phyloP scores from a whole-genome alignment of 2,113 vertebrate species.

The Myotis brandtii region DNA sequence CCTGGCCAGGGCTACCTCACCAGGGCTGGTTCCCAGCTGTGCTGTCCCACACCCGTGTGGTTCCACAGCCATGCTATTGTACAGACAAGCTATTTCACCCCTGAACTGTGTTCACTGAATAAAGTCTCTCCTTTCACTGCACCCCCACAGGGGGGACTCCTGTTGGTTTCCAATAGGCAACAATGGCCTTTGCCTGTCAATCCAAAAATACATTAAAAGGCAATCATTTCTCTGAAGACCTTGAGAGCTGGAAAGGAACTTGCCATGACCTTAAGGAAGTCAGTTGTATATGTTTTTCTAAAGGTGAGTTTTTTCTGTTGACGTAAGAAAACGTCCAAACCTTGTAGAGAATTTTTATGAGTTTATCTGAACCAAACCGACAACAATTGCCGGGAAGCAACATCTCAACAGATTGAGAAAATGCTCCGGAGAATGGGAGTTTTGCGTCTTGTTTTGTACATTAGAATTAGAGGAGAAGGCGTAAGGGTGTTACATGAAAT shows the following conservation, averaged over 20 bases:
- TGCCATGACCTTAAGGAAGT: constrained; percentile 27
- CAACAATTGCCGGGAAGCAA: not conserved
- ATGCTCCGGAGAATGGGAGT: not conserved
- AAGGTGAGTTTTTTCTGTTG: not conserved
- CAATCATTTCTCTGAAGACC: constrained; percentile 9
- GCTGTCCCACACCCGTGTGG: not conserved
- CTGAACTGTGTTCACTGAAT: not conserved
- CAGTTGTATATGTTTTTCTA: constrained; percentile 31
- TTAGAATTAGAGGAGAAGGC: not conserved
- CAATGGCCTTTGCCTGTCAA: not conserved
- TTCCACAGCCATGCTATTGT: not conserved
- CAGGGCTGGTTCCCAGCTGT: not conserved
- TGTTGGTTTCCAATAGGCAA: not conserved
- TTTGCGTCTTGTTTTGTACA: not conserved
- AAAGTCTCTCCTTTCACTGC: not conserved
- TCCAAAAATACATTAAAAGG: constrained; percentile 1
- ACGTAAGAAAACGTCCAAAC: not conserved
- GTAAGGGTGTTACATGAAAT: not conserved
- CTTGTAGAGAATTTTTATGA: not conserved
- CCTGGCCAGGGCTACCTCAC: not conserved
- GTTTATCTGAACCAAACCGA: not conserved
- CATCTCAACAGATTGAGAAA: not conserved
- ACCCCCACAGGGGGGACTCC: not conserved
- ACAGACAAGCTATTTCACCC: not conserved
- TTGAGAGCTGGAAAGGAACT: not conserved